Evolutionary conservation across 2,113 vertebrate species (phyloP).

Genomic region (Microtus pennsylvanicus): DNA sequence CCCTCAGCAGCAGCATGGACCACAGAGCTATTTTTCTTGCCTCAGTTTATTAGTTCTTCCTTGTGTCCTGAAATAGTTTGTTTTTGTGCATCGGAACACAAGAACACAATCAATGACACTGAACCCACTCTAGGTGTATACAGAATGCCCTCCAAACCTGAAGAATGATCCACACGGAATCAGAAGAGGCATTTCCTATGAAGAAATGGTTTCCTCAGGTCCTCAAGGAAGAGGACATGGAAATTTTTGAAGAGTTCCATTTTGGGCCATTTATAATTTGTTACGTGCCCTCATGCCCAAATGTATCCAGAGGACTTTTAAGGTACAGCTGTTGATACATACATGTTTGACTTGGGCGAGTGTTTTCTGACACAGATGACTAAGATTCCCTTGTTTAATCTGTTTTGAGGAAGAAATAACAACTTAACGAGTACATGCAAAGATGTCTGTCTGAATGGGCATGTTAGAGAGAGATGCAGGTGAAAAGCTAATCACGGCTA

Average conservation of each 20-base stretch:
- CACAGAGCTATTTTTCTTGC: neutral
- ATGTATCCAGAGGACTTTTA: neutral
- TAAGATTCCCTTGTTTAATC: neutral
- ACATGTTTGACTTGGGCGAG: neutral
- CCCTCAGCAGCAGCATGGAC: neutral
- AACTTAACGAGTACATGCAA: neutral
- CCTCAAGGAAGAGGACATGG: neutral
- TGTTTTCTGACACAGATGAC: neutral
- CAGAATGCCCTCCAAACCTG: neutral
- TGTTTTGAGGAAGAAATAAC: neutral
- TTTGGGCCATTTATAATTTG: slow-evolving; percentile 10
- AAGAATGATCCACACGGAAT: neutral
- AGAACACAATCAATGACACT: neutral
- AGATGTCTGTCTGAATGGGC: neutral
- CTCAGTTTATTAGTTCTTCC: neutral
- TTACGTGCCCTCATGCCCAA: neutral
- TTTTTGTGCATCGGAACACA: neutral
- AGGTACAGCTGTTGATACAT: neutral
- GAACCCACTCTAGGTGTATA: no score
- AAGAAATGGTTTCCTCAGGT: neutral
- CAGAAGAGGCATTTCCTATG: neutral
- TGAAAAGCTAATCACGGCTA: neutral
- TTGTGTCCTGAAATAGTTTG: neutral
- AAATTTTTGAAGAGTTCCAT: neutral
- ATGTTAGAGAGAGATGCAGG: neutral